Percentiles rank a stretch among this genome's conserved stretches.
These are phyloP conservation scores for Drosophila villosipedis DNA, from an alignment of 2,888 invertebrate genomes.

Conservation along the genomic window DNA sequence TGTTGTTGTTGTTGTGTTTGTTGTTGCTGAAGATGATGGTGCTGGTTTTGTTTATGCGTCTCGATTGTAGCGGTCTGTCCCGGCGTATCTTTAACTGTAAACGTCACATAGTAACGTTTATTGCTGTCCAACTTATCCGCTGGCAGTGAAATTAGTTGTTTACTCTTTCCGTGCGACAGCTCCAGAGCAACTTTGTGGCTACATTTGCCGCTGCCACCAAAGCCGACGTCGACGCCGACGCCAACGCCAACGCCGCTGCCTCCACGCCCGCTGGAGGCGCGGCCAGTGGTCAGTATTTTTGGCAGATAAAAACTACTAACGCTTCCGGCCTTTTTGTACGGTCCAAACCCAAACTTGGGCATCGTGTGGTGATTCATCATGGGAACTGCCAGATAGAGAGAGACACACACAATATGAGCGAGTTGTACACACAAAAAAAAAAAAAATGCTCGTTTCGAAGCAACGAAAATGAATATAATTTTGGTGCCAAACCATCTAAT, in stretches of 20 bases:
- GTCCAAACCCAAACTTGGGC: conserved; percentile 89
- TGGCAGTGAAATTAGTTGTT: conserved; percentile 94
- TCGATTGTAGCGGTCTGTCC: conserved; percentile 49
- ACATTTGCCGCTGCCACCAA: conserved; percentile 63
- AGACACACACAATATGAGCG: not conserved
- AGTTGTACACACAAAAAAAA: not conserved
- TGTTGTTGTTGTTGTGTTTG: conserved; percentile 47
- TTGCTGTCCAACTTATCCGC: conserved; percentile 94
- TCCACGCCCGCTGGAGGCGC: conserved; percentile 63
- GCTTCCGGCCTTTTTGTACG: conserved; percentile 86
- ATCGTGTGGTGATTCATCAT: conserved; percentile 92
- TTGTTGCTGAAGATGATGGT: conserved; percentile 36
- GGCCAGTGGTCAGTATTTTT: conserved; percentile 86
- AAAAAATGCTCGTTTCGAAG: not conserved
- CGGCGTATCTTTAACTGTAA: conserved; percentile 91
- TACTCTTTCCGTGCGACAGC: conserved; percentile 93
- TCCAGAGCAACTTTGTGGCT: conserved; percentile 90
- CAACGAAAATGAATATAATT: not conserved
- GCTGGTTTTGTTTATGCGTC: conserved; percentile 50
- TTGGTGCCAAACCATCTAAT: too few species aligned
- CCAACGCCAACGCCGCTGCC: conserved; percentile 35
- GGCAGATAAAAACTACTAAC: conserved; percentile 88
- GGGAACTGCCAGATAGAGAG: conserved; percentile 87
- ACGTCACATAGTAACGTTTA: conserved; percentile 96
- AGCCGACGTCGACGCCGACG: conserved; percentile 42